These are phyloP conservation scores for Papilio elwesi DNA, from an alignment of 2,888 invertebrate genomes.

Conservation along the genomic window DNA sequence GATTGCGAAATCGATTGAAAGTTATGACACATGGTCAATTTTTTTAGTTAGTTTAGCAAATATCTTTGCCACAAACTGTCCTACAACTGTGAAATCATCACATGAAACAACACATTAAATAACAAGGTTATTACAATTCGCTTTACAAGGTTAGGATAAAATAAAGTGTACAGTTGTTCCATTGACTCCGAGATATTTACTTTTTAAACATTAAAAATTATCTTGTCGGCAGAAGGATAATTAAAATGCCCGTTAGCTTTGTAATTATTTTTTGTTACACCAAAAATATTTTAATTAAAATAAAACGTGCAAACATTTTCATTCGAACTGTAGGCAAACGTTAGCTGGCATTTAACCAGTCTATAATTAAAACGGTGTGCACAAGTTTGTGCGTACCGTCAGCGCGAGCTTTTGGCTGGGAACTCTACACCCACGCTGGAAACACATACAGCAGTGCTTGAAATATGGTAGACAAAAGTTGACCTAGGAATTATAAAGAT, in stretches of 20 bases:
- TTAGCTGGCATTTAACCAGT: constrained; percentile 75
- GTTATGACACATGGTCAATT: no score
- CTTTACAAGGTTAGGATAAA: neutral
- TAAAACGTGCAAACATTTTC: constrained; percentile 66
- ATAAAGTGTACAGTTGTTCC: neutral
- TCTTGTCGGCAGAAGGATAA: neutral
- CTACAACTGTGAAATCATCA: neutral
- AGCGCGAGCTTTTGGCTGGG: constrained; percentile 63
- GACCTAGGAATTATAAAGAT: neutral
- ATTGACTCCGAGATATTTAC: neutral
- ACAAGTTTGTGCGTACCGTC: constrained; percentile 59
- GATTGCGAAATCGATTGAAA: no score
- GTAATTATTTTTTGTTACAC: constrained; percentile 28
- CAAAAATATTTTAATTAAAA: constrained; percentile 59
- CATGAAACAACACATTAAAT: neutral
- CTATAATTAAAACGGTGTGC: constrained; percentile 73
- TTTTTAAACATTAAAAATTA: neutral
- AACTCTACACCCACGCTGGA: constrained; percentile 65
- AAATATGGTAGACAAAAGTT: constrained; percentile 11
- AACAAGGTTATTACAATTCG: neutral
- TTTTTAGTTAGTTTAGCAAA: no score
- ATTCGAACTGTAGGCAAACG: constrained; percentile 64
- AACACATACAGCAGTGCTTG: constrained; percentile 47
- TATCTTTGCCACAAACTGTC: neutral
- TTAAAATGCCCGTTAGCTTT: neutral